Base-by-base conservation (phyloP, 2,797 vertebrate species). In the Tangara arthus region DNA sequence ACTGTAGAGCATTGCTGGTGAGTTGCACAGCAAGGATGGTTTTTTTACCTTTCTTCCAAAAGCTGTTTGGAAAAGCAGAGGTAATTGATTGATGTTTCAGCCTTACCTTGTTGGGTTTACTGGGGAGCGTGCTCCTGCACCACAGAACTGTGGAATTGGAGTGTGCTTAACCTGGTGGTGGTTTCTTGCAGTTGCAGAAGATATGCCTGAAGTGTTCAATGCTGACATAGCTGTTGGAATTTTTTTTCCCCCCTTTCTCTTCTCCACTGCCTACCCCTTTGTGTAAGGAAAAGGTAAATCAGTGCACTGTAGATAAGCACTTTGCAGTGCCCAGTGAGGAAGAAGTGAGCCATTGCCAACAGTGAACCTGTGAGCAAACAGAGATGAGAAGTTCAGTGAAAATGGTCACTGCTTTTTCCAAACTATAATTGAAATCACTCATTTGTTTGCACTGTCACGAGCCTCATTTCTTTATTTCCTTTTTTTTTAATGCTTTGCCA, bases 151-250 rank as follows among this genome's bases (percentile, higher is more conserved):
- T 56, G 81, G 49, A 28, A 16, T 18, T 64, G 63, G 50, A 59
- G 39, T 7, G 59, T 73, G 46, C 37, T 44, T 41, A 26, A 12
- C 0, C 2, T 69, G n/a, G 24, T n/a, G 22, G 18, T 68, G 14
- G 12, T 52, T 91, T 76, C 44, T 79, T 50, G 44, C 19, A 53
- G 21, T 34, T 78, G 61, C 59, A 60, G 59, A 84, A 63, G 55
- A 27, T 47, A 8, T 2, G 15, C 6, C 11, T 1, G 0, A 30
- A 57, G 15, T 56, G 50, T 82, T 47, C 2, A 0, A 5, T 89
- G 56, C 63, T 94, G 78, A 63, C 24, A 4, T 3, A n/a, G 11
- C 49, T 60, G 20, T 15, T 34, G 23, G 23, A 13, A 4, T 0
- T 23, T 52, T 18, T 89, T 49, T 28, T 9, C 11, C 12, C 14